Conservation (phyloP, 2,797 vertebrate genomes). For the Stomatorhinus walkeri region DNA sequence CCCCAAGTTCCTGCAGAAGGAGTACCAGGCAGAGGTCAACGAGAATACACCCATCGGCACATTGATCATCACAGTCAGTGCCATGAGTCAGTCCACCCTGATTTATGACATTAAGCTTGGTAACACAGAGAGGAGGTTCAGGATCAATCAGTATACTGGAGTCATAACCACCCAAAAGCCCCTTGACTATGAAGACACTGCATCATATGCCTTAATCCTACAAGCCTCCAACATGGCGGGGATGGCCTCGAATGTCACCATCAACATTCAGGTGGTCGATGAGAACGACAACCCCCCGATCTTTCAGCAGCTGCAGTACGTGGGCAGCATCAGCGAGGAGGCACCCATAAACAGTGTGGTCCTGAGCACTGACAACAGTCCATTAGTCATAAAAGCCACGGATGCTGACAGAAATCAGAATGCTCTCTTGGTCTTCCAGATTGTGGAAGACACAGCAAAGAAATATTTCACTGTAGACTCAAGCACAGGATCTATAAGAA, state of each 20-base stretch:
- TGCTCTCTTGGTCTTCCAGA: constrained; percentile 85
- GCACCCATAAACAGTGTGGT: constrained; percentile 84
- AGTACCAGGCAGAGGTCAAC: constrained; percentile 83
- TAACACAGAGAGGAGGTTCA: constrained; percentile 68
- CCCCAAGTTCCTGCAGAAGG: constrained; percentile 81
- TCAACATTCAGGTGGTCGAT: constrained; percentile 79
- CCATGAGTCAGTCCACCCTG: constrained; percentile 84
- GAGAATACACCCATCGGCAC: constrained; percentile 80
- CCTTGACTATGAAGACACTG: constrained; percentile 75
- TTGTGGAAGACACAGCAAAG: constrained; percentile 88
- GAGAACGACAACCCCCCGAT: constrained; percentile 89
- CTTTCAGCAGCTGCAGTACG: constrained; percentile 80
- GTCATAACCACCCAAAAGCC: constrained; percentile 78
- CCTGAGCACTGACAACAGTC: constrained; percentile 65
- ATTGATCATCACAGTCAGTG: constrained; percentile 75
- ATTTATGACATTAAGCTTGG: constrained; percentile 85
- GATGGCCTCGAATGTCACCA: constrained; percentile 80
- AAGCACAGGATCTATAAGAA: constrained; percentile 89
- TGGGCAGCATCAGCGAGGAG: constrained; percentile 83
- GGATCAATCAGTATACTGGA: constrained; percentile 91
- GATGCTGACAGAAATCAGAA: constrained; percentile 92
- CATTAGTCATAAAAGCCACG: constrained; percentile 80
- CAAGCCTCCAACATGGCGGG: constrained; percentile 95
- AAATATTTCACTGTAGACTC: constrained; percentile 90
- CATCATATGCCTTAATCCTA: constrained; percentile 71